phyloP scores from a whole-genome alignment of 1,140 invertebrate species.

The Temnothorax nylanderi region DNA sequence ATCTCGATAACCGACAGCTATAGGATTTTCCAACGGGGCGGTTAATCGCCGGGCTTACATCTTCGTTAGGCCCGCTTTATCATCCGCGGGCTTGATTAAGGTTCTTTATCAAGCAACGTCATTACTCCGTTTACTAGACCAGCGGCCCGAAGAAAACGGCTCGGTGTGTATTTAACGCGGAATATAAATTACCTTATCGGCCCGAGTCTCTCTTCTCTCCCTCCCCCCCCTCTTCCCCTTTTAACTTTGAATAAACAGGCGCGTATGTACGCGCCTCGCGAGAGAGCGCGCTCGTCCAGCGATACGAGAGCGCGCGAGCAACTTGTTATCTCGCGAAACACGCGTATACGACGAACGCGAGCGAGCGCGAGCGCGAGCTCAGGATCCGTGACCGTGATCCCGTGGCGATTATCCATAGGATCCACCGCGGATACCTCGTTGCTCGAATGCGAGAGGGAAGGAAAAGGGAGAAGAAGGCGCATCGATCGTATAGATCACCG shows the following conservation, averaged over 20 bases:
- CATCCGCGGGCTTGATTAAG: slow-evolving; percentile 34
- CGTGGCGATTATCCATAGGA: slow-evolving; percentile 61
- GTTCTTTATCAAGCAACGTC: slow-evolving; percentile 65
- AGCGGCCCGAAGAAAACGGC: slow-evolving; percentile 36
- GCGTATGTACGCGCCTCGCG: slow-evolving; percentile 36
- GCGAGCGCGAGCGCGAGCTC: slow-evolving; percentile 37
- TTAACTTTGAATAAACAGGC: slow-evolving; percentile 55
- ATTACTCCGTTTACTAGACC: slow-evolving; percentile 61
- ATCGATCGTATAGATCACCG: slow-evolving; percentile 73
- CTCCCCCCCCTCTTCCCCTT: background rate
- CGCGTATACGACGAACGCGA: slow-evolving; percentile 53
- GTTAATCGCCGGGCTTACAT: slow-evolving; percentile 65
- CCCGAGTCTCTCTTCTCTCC: background rate
- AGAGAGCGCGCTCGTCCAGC: slow-evolving; percentile 7
- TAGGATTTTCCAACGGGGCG: slow-evolving; percentile 28
- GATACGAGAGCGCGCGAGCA: slow-evolving; percentile 29
- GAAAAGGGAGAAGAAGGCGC: background rate
- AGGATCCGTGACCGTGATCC: slow-evolving; percentile 57
- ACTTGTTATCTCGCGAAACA: slow-evolving; percentile 57
- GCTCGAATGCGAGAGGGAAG: background rate
- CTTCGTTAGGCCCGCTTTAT: slow-evolving; percentile 60
- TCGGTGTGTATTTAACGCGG: slow-evolving; percentile 69
- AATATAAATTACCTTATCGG: slow-evolving; percentile 77
- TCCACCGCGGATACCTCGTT: slow-evolving; percentile 30
- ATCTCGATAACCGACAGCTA: slow-evolving; percentile 47